Conservation (phyloP, 1,140 invertebrate genomes). For the Phthorimaea operculella region DNA sequence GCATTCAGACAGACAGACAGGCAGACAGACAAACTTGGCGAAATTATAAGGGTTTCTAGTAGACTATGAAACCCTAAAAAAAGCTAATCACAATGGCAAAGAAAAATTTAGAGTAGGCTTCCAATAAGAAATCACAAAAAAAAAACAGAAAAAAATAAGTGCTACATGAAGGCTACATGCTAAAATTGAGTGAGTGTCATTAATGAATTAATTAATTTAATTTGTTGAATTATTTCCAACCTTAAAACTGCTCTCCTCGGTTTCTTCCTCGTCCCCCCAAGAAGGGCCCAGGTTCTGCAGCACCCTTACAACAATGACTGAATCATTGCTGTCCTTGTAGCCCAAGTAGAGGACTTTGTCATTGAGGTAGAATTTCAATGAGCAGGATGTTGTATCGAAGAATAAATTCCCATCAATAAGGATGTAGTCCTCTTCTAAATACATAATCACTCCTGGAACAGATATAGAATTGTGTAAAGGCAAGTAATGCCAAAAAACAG, state of each 20-base stretch:
- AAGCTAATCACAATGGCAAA: too few species aligned
- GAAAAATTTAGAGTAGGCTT: too few species aligned
- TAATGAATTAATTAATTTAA: too few species aligned
- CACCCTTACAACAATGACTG: slow-evolving; percentile 42
- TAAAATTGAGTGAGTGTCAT: too few species aligned
- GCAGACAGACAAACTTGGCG: too few species aligned
- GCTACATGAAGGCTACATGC: too few species aligned
- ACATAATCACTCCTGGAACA: slow-evolving; percentile 51
- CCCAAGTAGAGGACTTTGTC: slow-evolving; percentile 52
- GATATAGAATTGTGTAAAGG: not conserved
- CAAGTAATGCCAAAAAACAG: slow-evolving; percentile 6
- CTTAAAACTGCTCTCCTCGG: slow-evolving; percentile 47
- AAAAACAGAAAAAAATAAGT: too few species aligned
- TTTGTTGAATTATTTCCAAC: slow-evolving; percentile 1
- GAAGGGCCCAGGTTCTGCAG: slow-evolving; percentile 42
- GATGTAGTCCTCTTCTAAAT: slow-evolving; percentile 33
- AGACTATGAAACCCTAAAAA: too few species aligned
- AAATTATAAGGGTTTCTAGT: too few species aligned
- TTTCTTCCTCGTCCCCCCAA: slow-evolving; percentile 44
- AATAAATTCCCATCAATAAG: slow-evolving; percentile 53
- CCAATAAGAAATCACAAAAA: too few species aligned
- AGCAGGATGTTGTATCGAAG: slow-evolving; percentile 35
- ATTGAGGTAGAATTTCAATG: slow-evolving; percentile 35
- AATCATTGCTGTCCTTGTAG: slow-evolving; percentile 41
- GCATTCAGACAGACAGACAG: too few species aligned